Conservation (phyloP, 2,113 vertebrate species). For the Copsychus sechellarum region DNA sequence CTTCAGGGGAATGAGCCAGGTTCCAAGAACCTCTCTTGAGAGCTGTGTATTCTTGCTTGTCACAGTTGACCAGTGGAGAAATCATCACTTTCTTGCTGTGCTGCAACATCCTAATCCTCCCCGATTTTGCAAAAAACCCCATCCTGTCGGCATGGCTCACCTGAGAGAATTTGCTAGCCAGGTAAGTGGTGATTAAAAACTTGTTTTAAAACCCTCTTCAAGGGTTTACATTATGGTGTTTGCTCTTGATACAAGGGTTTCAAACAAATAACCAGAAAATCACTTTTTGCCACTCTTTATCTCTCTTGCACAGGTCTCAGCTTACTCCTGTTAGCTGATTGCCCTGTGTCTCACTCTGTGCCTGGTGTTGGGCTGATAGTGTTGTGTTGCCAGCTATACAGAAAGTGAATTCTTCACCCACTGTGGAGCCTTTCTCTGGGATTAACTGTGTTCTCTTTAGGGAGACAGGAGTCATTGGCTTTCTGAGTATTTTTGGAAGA, state of each 20-base stretch:
- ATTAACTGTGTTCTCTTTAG: background rate
- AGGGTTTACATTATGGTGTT: background rate
- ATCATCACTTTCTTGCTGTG: background rate
- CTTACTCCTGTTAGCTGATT: background rate
- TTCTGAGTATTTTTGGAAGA: background rate
- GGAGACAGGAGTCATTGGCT: background rate
- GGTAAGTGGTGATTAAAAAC: constrained; percentile 45
- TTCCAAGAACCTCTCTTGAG: background rate
- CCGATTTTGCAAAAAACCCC: background rate
- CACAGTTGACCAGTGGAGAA: background rate
- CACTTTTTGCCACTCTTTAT: background rate
- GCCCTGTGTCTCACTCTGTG: background rate
- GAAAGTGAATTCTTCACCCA: background rate
- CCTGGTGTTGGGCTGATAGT: background rate
- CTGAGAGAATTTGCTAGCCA: constrained; percentile 74
- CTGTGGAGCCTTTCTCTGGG: background rate
- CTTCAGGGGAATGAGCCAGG: background rate
- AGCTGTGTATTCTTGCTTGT: background rate
- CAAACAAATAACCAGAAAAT: background rate
- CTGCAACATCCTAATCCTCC: background rate
- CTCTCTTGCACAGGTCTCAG: background rate
- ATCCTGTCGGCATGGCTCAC: constrained; percentile 70
- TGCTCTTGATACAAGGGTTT: background rate
- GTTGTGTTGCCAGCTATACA: background rate
- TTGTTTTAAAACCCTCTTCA: background rate